Percentiles rank a stretch among this genome's conserved stretches.
Evolutionary conservation across 2,797 vertebrate genomes (phyloP).

Genomic region (Lindbergichthys nudifrons): DNA sequence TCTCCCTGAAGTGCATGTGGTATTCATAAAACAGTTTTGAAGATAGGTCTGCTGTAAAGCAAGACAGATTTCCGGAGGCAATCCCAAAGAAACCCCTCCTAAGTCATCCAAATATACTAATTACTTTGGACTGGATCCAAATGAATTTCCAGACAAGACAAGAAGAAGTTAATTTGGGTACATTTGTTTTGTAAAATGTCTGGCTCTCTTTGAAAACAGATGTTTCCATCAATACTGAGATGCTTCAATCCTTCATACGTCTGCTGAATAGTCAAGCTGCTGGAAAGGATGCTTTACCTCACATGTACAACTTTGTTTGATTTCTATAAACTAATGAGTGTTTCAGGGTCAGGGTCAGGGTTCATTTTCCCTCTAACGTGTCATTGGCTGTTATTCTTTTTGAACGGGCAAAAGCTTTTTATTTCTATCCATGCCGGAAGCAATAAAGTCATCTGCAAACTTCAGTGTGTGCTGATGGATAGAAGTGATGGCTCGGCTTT

Average conservation of each 20-base stretch:
- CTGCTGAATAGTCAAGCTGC: background rate
- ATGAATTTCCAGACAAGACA: slow-evolving; percentile 39
- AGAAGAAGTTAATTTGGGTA: slow-evolving; percentile 29
- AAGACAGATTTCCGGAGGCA: slow-evolving; percentile 16
- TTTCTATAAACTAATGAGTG: no score
- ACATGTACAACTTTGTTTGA: background rate
- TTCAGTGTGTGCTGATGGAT: slow-evolving; percentile 26
- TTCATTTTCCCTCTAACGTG: no score
- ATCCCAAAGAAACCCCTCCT: slow-evolving; percentile 36
- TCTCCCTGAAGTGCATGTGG: slow-evolving; percentile 13
- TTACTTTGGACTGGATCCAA: slow-evolving; percentile 55
- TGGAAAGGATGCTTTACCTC: background rate
- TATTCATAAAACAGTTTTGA: slow-evolving; percentile 13
- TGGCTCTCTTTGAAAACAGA: slow-evolving; percentile 2
- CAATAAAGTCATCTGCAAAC: slow-evolving; percentile 35
- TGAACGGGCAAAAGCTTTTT: background rate
- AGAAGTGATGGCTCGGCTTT: slow-evolving; percentile 24
- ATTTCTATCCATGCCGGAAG: slow-evolving; percentile 13
- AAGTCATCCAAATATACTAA: slow-evolving; percentile 43
- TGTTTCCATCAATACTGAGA: background rate
- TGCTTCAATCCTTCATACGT: background rate
- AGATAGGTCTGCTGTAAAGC: slow-evolving; percentile 11
- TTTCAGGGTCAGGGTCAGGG: no score
- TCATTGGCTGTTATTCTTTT: background rate
- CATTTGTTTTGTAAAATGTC: slow-evolving; percentile 18